A percentile compares a stretch with the other conserved stretches of the same genome.
phyloP scores from a whole-genome alignment of 2,888 invertebrate species.

The Diachrysia chrysitis region DNA sequence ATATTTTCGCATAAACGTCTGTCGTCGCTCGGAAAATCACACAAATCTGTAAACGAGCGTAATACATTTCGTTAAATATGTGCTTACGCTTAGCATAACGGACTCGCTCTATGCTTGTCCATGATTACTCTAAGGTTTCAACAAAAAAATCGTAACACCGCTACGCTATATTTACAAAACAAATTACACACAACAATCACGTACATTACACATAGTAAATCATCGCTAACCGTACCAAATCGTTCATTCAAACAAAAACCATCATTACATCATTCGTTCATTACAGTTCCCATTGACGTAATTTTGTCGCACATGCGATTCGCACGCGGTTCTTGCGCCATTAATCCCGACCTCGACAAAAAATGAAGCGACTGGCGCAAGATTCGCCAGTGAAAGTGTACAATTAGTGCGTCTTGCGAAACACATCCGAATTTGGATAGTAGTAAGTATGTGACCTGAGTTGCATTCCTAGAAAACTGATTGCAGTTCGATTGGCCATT shows the following conservation, averaged over 20 bases:
- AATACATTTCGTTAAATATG: no score
- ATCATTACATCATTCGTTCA: constrained; percentile 34
- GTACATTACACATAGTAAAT: constrained; percentile 21
- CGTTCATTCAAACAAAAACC: constrained; percentile 45
- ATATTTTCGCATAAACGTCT: no score
- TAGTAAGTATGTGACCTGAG: constrained; percentile 50
- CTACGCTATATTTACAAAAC: constrained; percentile 1
- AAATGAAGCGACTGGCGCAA: constrained; percentile 68
- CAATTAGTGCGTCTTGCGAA: constrained; percentile 70
- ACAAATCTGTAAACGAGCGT: no score
- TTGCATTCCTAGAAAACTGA: constrained; percentile 51
- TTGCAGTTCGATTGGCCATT: constrained; percentile 26
- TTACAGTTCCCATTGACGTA: constrained; percentile 48
- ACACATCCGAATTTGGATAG: constrained; percentile 61
- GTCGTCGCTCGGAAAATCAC: no score
- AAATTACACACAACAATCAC: constrained; percentile 16
- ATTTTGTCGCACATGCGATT: constrained; percentile 52
- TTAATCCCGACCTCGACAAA: constrained; percentile 58
- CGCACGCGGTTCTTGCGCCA: constrained; percentile 54
- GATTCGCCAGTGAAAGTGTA: constrained; percentile 67
- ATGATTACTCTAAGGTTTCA: no score
- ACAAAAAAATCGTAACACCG: not conserved
- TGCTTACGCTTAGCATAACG: no score
- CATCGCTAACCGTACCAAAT: constrained; percentile 30
- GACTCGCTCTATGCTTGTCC: no score